Base-by-base conservation (phyloP, 1,140 invertebrate species). In the Diprion similis region DNA sequence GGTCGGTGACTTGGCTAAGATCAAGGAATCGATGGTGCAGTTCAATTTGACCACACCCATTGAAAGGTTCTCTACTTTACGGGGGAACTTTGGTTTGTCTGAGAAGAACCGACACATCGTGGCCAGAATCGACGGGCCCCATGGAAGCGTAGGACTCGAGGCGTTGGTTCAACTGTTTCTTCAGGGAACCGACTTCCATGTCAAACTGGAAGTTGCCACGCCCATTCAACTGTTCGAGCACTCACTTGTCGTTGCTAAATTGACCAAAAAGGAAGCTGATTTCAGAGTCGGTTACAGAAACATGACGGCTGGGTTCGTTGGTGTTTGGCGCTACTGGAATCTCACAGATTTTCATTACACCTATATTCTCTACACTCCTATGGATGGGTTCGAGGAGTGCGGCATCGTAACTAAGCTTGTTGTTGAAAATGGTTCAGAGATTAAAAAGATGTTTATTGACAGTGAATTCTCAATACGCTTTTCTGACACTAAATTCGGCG, bases 31-130 rank as follows among this genome's bases (percentile, higher is more conserved):
- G 8, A 83, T 85, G 79, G 78, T 89, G 3, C 77, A 87, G 18
- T 90, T 95, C 7, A 94, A 94, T 78, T 87, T 95, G 0, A 94
- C 92, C 1, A 94, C 93, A 2, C 93, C 93, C 0, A 84, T 92
- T 24, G 91, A 93, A 70, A 91, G 91, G 70, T 92, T 92, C 75
- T 86, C 91, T 0, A 90, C 87, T 4, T 88, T 93, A 10, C 89
- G 87, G 1, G 93, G 91, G n/a, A 87, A 91, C 45, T 92, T 95
- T 78, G 93, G 93, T 17, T 89, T 94, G 37, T 92, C 92, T 2
- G 93, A 94, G 68, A 86, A 87, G 46, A 90, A 94, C 66, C 89
- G 89, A 70, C 93, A 95, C 82, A 85, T 93, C 0, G 92, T 95
- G 1, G 93, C 93, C 0, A 91, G 94, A 82, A 82, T 95, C 0